Base-by-base conservation (phyloP, 2,888 invertebrate species). In the Eupithecia insigniata region DNA sequence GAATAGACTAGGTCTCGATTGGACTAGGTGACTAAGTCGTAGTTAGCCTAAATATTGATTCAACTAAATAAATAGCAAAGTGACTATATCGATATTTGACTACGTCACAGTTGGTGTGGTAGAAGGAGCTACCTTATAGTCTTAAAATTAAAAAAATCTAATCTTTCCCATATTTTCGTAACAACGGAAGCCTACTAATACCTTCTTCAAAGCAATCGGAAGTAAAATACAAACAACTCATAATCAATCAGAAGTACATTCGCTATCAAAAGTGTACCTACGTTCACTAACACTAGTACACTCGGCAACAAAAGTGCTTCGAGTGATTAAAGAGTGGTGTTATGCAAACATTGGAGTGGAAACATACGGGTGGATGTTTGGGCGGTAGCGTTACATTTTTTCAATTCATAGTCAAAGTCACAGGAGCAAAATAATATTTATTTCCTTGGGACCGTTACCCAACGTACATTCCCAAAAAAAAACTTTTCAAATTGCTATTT, bases 241-340 rank as follows among this genome's bases (percentile, higher is more conserved):
- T 60, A 64, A 34, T 34, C 64, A 36, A 64, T 64, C 64, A 34
- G 64, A 64, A 64, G 64, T 64, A 64, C 36, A 64, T 22, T 64
- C 64, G 7, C 34, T 36, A 34, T 36, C 64, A 64, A 34, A 64
- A 64, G 64, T 64, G n/a, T 34, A 60, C 7, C n/a, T 30, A 62
- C 10, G n/a, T 30, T 32, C n/a, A 62, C 61, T 32, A 30, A 34
- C 30, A 62, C 61, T 32, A 22, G 64, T 64, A 36, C 64, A 64
- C 34, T 64, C 64, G 64, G 30, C 12, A 30, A 34, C 62, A 34
- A 62, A 62, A 64, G 64, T 64, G 64, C 64, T 64, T 36, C 30
- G 43, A 71, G 77, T 81, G 84, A 88, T 87, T 88, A 86, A 84
- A 85, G 72, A 62, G 51, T 83, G 83, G 87, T 84, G 88, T 84